Evolutionary conservation across 2,797 vertebrate species (phyloP), one percentile per base, ranked within the genome.

Genomic region (Enteromius anoplus): DNA sequence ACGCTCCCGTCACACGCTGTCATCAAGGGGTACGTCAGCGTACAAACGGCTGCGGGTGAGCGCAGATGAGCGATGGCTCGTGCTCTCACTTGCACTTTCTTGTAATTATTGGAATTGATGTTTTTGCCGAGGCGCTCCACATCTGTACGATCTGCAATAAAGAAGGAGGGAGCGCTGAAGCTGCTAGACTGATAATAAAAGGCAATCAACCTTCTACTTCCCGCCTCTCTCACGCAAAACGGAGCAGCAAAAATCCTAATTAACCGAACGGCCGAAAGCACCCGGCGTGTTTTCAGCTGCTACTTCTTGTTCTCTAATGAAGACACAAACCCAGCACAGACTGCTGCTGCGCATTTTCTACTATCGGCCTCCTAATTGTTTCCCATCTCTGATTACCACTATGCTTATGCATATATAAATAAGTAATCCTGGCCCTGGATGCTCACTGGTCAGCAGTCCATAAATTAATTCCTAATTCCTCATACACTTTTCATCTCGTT

Each of bases 221-320:
- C 90, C 91, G 88, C 91, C 91, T 91, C 90, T 91, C 87, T 86
- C 87, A 88, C 89, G 80, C 90, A 91, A 81, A 93, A 92, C 81
- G 92, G 92, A 94, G 91, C 93, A 82, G 93, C 91, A 93, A 92
- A 93, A 93, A 93, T 92, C 91, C 93, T 94, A 95, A 95, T 95
- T 93, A 94, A 93, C 91, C 89, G 90, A 76, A 62, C 51, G 32
- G 89, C 90, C 88, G 85, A 91, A 92, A 88, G 91, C 89, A 78
- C 53, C 53, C 55, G 86, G 86, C 60, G 81, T 89, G 91, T 90
- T 77, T 55, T 75, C 45, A 75, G 71, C 64, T 89, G 84, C 83
- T 87, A 81, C 85, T 60, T 88, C 55, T 76, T 58, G 77, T 81
- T 84, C 66, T 81, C 86, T 83, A 82, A 86, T 88, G 79, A 82